phyloP scores from a whole-genome alignment of 1,140 invertebrate genomes.

The Nomia melanderi region DNA sequence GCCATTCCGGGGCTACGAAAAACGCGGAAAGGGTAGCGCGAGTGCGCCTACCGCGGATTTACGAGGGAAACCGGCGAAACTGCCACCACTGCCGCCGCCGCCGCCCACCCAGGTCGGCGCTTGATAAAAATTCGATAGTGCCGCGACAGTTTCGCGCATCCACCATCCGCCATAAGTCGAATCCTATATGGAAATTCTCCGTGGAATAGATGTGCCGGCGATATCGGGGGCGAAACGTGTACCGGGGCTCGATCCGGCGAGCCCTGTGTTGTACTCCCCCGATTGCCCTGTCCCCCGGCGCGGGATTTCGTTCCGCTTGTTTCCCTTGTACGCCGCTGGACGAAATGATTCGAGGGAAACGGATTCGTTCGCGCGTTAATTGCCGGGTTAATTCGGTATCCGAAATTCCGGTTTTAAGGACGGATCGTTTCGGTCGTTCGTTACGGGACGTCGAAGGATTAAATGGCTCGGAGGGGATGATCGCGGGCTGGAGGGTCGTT shows the following conservation, averaged over 20 bases:
- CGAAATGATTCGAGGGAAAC: background rate
- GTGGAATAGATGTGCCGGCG: constrained; percentile 7
- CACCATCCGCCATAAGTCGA: constrained; percentile 33
- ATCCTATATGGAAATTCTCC: constrained; percentile 30
- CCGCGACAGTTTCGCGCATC: constrained; percentile 32
- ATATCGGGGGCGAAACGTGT: constrained; percentile 8
- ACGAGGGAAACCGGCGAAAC: constrained; percentile 15
- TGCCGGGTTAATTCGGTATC: constrained; percentile 16
- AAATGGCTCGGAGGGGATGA: constrained; percentile 12
- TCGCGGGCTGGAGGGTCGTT: constrained; percentile 23
- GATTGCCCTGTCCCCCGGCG: background rate
- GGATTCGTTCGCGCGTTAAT: constrained; percentile 9
- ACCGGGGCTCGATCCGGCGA: constrained; percentile 1
- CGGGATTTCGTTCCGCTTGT: constrained; percentile 6
- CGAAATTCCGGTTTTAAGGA: constrained; percentile 5
- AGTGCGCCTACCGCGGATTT: constrained; percentile 10
- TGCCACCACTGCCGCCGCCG: background rate
- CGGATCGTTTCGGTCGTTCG: background rate
- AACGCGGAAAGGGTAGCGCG: constrained; percentile 42
- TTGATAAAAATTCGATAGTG: constrained; percentile 39
- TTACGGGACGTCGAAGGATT: constrained; percentile 13
- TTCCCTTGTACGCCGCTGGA: background rate
- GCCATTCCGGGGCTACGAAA: constrained; percentile 46
- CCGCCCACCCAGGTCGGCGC: too few relatives aligned
- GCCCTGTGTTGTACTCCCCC: constrained; percentile 16